Evolutionary conservation across 2,113 vertebrate species (phyloP).

Genomic region (Boulengeromyrus knoepffleri): DNA sequence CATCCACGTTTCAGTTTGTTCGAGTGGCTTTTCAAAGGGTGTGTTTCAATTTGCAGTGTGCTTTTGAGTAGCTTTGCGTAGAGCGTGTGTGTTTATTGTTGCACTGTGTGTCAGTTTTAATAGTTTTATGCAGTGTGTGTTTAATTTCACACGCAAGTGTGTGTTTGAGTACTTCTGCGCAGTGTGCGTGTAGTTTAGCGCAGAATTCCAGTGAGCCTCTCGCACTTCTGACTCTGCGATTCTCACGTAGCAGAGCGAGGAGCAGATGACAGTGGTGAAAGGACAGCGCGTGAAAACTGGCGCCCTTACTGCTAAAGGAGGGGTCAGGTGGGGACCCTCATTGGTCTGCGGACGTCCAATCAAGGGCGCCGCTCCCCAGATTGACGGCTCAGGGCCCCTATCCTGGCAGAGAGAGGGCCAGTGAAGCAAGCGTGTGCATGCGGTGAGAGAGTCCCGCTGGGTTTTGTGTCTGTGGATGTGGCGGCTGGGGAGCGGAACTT

Average conservation of each 20-base stretch:
- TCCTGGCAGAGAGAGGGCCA: background rate
- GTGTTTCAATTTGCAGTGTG: background rate
- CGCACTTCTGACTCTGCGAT: background rate
- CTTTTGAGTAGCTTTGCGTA: background rate
- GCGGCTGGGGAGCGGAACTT: background rate
- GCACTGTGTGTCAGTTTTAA: background rate
- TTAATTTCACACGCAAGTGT: background rate
- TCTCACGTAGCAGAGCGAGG: background rate
- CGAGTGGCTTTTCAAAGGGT: background rate
- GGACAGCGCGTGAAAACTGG: background rate
- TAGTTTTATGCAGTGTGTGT: background rate
- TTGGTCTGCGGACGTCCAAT: background rate
- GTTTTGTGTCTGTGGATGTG: background rate
- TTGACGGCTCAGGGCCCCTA: background rate
- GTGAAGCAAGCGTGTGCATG: background rate
- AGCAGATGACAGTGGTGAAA: background rate
- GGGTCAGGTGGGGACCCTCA: slow-evolving; percentile 34
- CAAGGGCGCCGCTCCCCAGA: background rate
- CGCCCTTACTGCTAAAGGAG: slow-evolving; percentile 26
- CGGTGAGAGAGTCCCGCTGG: background rate
- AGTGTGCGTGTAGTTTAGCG: background rate
- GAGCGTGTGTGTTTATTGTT: background rate
- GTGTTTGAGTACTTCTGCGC: background rate
- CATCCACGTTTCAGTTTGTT: background rate
- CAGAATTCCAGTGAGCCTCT: background rate